phyloP scores from a whole-genome alignment of 30 jellyfish, hydroid and myxozoan species.

The Nemopilema nomurai region DNA sequence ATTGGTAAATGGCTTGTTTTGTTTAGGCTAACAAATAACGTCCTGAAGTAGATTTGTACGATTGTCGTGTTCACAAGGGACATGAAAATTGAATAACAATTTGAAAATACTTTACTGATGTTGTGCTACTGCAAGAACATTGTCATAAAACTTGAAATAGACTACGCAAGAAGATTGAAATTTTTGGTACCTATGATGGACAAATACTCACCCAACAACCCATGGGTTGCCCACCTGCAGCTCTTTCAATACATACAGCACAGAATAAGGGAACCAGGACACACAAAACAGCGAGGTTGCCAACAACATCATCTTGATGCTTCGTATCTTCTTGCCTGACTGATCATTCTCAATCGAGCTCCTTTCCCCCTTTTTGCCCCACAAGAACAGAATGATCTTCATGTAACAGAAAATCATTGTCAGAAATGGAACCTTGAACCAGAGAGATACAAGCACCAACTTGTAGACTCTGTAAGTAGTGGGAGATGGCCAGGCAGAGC shows the following conservation, averaged over 20 bases:
- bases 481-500: constrained; percentile 23
- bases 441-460: not conserved
- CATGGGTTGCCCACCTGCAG: constrained; percentile 6
- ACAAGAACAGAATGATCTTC: not conserved
- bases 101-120: too few relatives aligned
- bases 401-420: constrained; percentile 35
- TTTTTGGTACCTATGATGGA: too few relatives aligned
- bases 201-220: constrained; percentile 27
- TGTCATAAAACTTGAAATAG: too few relatives aligned
- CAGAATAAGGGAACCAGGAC: constrained; percentile 40
- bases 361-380: constrained; percentile 16
- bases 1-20: too few relatives aligned
- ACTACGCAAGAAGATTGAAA: too few relatives aligned
- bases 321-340: constrained; percentile 34
- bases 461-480: constrained; percentile 12
- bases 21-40: too few relatives aligned
- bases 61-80: too few relatives aligned
- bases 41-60: too few relatives aligned
- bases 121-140: too few relatives aligned
- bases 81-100: too few relatives aligned
- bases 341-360: not conserved
- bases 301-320: constrained; percentile 36
- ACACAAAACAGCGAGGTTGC: constrained; percentile 50
- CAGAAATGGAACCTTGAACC: constrained; percentile 21
- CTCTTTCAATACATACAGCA: constrained; percentile 29